phyloP scores from a whole-genome alignment of 2,888 invertebrate genomes.

The Clunio marinus region DNA sequence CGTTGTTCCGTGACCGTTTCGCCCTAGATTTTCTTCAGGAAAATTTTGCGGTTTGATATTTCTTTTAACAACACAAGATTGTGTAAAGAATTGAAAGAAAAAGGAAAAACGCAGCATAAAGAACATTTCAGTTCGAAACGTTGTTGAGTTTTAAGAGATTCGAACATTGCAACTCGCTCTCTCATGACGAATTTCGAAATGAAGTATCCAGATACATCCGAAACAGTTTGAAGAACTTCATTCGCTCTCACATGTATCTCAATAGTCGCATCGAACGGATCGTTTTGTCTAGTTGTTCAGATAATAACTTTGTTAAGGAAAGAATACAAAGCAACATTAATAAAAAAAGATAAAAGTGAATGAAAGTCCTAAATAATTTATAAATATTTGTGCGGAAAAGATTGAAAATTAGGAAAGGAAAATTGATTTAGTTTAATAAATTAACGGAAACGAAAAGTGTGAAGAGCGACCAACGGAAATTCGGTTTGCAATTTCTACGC shows the following conservation, averaged over 20 bases:
- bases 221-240: not conserved
- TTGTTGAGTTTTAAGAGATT: not conserved
- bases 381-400: not conserved
- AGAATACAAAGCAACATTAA: not conserved
- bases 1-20: not conserved
- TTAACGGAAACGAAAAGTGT: constrained; percentile 24
- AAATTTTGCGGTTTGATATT: no score
- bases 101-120: no score
- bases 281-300: not conserved
- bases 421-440: not conserved
- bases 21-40: no score
- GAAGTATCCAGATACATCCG: not conserved
- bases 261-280: constrained; percentile 29
- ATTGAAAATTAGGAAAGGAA: not conserved
- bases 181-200: not conserved
- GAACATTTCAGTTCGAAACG: no score
- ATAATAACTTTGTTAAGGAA: not conserved
- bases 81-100: no score
- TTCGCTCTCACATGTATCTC: constrained; percentile 32
- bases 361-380: not conserved
- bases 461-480: constrained; percentile 15
- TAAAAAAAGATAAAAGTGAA: not conserved
- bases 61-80: no score
- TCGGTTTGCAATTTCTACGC: not conserved
- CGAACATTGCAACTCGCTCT: not conserved